phyloP scores from a whole-genome alignment of 2,888 invertebrate genomes.

The Mythimna impura region DNA sequence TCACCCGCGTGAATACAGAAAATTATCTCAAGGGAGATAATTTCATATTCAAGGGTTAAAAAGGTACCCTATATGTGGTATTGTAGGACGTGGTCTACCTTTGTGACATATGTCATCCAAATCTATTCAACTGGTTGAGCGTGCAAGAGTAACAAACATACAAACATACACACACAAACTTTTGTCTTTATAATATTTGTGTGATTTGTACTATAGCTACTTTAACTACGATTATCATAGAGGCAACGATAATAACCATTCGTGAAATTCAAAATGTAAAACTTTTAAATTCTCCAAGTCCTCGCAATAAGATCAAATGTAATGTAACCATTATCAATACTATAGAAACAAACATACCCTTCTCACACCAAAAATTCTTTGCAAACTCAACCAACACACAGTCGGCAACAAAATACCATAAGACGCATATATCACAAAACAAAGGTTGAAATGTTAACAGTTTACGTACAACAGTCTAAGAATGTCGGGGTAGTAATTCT shows the following conservation, averaged over 20 bases:
- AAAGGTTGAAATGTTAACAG: constrained; percentile 59
- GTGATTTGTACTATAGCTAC: no score
- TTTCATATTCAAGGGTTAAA: no score
- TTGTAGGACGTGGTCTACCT: no score
- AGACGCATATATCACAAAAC: constrained; percentile 52
- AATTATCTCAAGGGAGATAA: no score
- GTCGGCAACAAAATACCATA: constrained; percentile 39
- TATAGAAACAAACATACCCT: constrained; percentile 5
- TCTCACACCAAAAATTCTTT: constrained; percentile 11
- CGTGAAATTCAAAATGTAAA: neutral
- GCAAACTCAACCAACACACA: constrained; percentile 14
- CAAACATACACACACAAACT: no score
- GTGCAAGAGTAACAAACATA: no score
- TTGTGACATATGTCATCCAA: no score
- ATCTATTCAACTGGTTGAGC: no score
- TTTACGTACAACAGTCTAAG: constrained; percentile 52
- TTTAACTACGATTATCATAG: neutral
- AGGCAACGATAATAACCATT: neutral
- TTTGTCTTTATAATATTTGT: no score
- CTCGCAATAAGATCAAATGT: neutral
- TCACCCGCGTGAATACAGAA: no score
- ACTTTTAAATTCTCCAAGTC: neutral
- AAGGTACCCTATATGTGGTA: no score
- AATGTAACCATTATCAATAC: neutral
- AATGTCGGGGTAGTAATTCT: constrained; percentile 62